A percentile compares a stretch with the other conserved stretches of the same genome.
Conservation (phyloP, 1,140 invertebrate species). For the Aphelinus atriplicis region DNA sequence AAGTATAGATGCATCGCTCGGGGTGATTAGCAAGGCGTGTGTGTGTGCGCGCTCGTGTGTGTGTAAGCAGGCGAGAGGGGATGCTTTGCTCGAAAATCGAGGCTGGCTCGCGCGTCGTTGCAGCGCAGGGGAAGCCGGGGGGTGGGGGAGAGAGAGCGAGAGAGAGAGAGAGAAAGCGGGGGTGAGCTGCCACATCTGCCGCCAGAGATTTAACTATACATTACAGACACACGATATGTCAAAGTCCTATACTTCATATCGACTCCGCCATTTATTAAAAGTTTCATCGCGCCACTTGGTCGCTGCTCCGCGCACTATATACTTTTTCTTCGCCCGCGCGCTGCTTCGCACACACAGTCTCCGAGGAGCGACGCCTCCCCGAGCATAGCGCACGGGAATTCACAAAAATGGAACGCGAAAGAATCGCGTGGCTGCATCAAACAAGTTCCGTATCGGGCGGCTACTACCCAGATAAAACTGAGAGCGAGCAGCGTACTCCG, state of each 20-base stretch:
- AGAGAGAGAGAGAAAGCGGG: constrained; percentile 42
- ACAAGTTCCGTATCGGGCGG: background rate
- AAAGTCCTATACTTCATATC: constrained; percentile 69
- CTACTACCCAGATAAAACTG: too few relatives aligned
- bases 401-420: constrained; percentile 11
- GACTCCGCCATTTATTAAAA: constrained; percentile 69
- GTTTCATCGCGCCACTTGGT: constrained; percentile 60
- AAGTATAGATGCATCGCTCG: too few relatives aligned
- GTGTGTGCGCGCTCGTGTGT: too few relatives aligned
- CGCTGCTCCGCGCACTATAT: too few relatives aligned
- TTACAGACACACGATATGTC: constrained; percentile 69
- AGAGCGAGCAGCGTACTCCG: too few relatives aligned
- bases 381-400: background rate
- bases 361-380: background rate
- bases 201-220: constrained; percentile 69
- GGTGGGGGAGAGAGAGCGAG: constrained; percentile 36
- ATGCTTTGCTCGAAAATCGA: too few relatives aligned
- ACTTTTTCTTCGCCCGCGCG: constrained; percentile 42
- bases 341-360: constrained; percentile 30
- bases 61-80: too few relatives aligned
- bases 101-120: too few relatives aligned
- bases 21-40: too few relatives aligned
- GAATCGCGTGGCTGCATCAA: background rate
- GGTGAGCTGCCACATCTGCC: constrained; percentile 62
- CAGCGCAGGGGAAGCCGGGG: too few relatives aligned